Evolutionary conservation across 2,888 invertebrate genomes (phyloP).

Genomic region (Dicyrtoma fusca): DNA sequence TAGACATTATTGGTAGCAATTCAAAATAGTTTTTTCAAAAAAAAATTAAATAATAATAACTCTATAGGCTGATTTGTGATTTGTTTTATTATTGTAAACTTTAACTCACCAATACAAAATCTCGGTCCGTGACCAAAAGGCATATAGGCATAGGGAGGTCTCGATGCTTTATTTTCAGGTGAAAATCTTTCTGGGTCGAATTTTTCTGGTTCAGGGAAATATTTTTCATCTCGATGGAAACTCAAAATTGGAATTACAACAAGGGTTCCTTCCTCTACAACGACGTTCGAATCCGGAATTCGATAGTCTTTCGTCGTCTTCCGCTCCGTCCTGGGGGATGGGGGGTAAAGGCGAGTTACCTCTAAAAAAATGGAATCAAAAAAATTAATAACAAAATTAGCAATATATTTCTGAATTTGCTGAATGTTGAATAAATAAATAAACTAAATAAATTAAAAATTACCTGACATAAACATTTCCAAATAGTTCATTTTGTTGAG

Average conservation of each 20-base stretch:
- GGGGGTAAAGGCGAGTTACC: conserved; percentile 33
- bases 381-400: background rate
- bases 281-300: conserved; percentile 20
- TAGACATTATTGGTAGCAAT: background rate
- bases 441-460: background rate
- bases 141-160: conserved; percentile 30
- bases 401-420: too few species aligned
- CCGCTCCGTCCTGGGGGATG: conserved; percentile 28
- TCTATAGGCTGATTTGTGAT: too few species aligned
- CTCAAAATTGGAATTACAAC: conserved; percentile 23
- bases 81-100: background rate
- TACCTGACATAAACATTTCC: conserved; percentile 50
- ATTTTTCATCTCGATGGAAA: conserved; percentile 31
- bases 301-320: conserved; percentile 29
- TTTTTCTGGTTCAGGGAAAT: conserved; percentile 35
- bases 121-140: conserved; percentile 41
- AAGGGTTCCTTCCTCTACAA: conserved; percentile 18
- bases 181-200: conserved; percentile 40
- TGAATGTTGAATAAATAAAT: too few species aligned
- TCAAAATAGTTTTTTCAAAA: background rate
- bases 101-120: conserved; percentile 37
- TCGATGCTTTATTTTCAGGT: conserved; percentile 24
- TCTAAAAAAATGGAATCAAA: conserved; percentile 22
- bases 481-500: conserved; percentile 46
- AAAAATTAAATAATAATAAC: background rate